Conservation (phyloP, 2,888 invertebrate species). For the Ferrisia virgata region DNA sequence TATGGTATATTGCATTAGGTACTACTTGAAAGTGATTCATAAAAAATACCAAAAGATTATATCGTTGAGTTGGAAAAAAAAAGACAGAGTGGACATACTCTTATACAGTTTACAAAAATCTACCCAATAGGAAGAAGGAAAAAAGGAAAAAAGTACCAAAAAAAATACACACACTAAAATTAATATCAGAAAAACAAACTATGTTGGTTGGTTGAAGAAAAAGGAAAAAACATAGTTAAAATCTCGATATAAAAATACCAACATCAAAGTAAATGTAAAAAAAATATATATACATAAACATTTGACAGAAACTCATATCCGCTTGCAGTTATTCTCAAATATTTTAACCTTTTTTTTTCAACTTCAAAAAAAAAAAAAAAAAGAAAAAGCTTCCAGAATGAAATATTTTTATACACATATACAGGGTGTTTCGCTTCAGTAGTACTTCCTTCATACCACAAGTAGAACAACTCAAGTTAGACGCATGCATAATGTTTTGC, state of each 20-base stretch:
- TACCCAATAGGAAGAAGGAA: background rate
- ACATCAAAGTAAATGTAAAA: background rate
- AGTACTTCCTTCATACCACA: too few species aligned
- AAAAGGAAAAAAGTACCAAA: background rate
- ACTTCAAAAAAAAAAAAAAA: too few species aligned
- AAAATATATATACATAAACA: background rate
- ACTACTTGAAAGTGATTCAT: background rate
- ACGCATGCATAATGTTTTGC: too few species aligned
- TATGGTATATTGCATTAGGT: too few species aligned
- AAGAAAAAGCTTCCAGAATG: background rate
- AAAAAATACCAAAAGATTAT: background rate
- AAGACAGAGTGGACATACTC: too few species aligned
- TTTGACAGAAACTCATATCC: background rate
- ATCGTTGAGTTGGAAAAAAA: background rate
- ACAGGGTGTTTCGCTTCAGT: too few species aligned
- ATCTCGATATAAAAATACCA: background rate
- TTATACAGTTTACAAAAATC: background rate
- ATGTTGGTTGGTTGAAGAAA: background rate
- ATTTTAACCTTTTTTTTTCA: background rate
- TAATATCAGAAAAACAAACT: background rate
- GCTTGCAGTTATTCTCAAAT: constrained; percentile 5
- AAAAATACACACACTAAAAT: too few species aligned
- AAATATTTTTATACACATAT: background rate
- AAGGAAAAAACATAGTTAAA: background rate
- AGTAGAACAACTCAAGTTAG: too few species aligned